These are phyloP conservation scores for Dynastes hyllus DNA, from an alignment of 2,888 invertebrate species.

Conservation along the genomic window DNA sequence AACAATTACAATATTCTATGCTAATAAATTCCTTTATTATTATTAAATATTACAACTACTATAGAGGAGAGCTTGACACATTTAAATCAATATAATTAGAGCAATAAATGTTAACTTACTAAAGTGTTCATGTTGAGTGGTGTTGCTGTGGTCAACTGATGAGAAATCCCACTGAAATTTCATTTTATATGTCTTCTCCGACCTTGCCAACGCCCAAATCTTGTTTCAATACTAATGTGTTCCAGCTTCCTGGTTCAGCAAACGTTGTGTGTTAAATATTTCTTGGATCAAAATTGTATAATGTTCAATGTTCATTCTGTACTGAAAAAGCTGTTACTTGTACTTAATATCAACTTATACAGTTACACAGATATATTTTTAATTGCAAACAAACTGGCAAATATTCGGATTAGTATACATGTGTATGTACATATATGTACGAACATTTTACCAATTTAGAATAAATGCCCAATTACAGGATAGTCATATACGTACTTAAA, in stretches of 20 bases:
- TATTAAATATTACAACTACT: too few species aligned
- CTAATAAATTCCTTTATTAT: too few species aligned
- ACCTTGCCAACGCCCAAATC: conserved; percentile 51
- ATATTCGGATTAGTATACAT: too few species aligned
- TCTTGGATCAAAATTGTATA: conserved; percentile 7
- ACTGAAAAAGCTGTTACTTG: conserved; percentile 1
- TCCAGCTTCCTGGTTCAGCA: conserved; percentile 33
- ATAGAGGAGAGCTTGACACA: too few species aligned
- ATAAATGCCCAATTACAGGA: too few species aligned
- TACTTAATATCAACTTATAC: not conserved
- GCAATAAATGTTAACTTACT: conserved; percentile 29
- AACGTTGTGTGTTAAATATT: conserved; percentile 11
- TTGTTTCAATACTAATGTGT: conserved; percentile 15
- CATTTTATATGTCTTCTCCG: conserved; percentile 35
- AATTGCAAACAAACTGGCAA: too few species aligned
- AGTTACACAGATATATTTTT: not conserved
- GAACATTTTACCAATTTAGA: too few species aligned
- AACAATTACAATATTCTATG: too few species aligned
- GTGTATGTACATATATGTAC: too few species aligned
- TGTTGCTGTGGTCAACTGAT: conserved; percentile 35
- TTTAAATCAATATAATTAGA: not conserved
- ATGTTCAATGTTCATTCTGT: not conserved
- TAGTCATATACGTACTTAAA: too few species aligned
- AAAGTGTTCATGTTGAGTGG: conserved; percentile 43
- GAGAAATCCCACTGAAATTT: conserved; percentile 29